phyloP scores from a whole-genome alignment of 2,888 invertebrate genomes.

The Eutolmus rufibarbis region DNA sequence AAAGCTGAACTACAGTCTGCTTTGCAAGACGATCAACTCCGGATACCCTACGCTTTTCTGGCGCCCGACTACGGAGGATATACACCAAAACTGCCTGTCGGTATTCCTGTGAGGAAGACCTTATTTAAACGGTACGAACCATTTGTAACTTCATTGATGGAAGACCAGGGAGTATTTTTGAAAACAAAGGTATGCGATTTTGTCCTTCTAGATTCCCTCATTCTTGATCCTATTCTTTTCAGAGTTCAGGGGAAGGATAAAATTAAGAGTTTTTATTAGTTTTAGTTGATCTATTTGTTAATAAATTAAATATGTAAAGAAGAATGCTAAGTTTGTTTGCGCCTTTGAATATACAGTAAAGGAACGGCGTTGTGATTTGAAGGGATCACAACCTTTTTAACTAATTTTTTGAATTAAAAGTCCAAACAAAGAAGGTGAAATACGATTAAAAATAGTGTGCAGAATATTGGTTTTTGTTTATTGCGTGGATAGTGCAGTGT shows the following conservation, averaged over 20 bases:
- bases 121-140: constrained; percentile 46
- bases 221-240: neutral
- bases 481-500: too few relatives aligned
- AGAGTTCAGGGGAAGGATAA: neutral
- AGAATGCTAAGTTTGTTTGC: too few relatives aligned
- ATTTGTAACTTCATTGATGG: constrained; percentile 46
- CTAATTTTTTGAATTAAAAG: too few relatives aligned
- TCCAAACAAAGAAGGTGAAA: too few relatives aligned
- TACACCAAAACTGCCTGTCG: constrained; percentile 44
- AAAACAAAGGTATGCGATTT: neutral
- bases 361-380: too few relatives aligned
- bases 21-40: constrained; percentile 38
- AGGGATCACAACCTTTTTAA: too few relatives aligned
- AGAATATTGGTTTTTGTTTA: too few relatives aligned
- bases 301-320: too few relatives aligned
- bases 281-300: neutral
- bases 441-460: too few relatives aligned
- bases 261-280: neutral
- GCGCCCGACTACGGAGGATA: constrained; percentile 48
- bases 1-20: constrained; percentile 31
- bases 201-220: neutral
- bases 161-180: constrained; percentile 40
- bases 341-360: too few relatives aligned
- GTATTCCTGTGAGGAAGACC: constrained; percentile 44
- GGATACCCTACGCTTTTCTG: constrained; percentile 46